These are phyloP conservation scores for Papilio demoleus DNA, from an alignment of 2,888 invertebrate species.

Conservation along the genomic window DNA sequence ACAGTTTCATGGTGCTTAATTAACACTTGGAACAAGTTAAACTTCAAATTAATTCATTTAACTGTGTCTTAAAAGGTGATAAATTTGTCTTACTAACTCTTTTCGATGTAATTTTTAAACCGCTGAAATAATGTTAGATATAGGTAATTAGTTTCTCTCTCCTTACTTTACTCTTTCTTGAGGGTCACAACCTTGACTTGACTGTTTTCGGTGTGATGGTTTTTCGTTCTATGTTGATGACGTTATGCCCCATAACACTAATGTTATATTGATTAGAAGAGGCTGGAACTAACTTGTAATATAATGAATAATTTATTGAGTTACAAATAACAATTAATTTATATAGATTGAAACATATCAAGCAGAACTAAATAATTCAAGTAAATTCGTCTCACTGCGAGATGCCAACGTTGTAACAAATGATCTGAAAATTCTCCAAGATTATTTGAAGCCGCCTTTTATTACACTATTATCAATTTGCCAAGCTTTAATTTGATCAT, in stretches of 20 bases:
- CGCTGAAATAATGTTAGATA: too few relatives aligned
- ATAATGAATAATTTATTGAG: conserved; percentile 29
- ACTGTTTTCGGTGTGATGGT: too few relatives aligned
- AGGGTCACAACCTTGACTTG: too few relatives aligned
- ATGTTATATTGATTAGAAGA: too few relatives aligned
- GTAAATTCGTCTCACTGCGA: conserved; percentile 71
- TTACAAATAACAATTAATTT: conserved; percentile 41
- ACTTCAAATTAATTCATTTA: background rate
- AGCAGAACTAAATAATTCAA: conserved; percentile 49
- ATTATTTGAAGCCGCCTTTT: conserved; percentile 60
- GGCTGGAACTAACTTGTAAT: conserved; percentile 11
- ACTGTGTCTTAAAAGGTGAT: background rate
- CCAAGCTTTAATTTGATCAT: conserved; percentile 72
- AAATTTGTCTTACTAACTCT: background rate
- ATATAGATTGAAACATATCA: conserved; percentile 44
- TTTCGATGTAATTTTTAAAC: too few relatives aligned
- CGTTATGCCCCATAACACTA: too few relatives aligned
- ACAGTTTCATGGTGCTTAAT: background rate
- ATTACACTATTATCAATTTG: conserved; percentile 79
- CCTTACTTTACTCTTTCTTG: too few relatives aligned
- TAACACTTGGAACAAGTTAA: background rate
- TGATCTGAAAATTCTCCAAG: conserved; percentile 69
- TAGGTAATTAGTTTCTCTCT: too few relatives aligned
- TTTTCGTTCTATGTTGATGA: too few relatives aligned
- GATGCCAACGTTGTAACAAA: conserved; percentile 70